A percentile compares a stretch with the other conserved stretches of the same genome.
Evolutionary conservation across 2,797 vertebrate genomes (phyloP).

Genomic region (Enteromius radiatus): DNA sequence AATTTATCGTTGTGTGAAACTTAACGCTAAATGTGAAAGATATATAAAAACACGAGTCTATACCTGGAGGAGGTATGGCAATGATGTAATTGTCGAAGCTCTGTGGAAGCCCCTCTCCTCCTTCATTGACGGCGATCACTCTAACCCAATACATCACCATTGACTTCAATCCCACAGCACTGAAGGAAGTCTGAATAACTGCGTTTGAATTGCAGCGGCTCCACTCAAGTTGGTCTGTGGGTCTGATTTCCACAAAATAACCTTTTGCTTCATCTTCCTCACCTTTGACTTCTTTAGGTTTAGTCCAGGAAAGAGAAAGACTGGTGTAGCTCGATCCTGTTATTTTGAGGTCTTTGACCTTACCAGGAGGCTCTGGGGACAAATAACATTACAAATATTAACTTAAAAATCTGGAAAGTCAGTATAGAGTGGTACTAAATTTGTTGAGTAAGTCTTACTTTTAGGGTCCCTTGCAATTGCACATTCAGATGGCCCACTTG

Average conservation of each 20-base stretch:
- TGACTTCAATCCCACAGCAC: constrained; percentile 80
- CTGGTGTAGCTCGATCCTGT: constrained; percentile 79
- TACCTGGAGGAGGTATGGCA: constrained; percentile 79
- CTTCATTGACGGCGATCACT: constrained; percentile 83
- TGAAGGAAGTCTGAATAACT: constrained; percentile 77
- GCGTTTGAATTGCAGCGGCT: constrained; percentile 78
- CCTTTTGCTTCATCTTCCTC: constrained; percentile 79
- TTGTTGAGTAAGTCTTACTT: constrained; percentile 74
- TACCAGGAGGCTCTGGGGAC: constrained; percentile 83
- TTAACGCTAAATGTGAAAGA: neutral
- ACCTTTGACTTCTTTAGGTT: constrained; percentile 76
- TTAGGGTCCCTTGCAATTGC: constrained; percentile 81
- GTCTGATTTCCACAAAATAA: constrained; percentile 86
- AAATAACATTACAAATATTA: neutral
- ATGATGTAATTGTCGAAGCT: constrained; percentile 76
- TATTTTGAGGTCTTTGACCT: constrained; percentile 83
- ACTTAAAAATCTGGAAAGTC: neutral
- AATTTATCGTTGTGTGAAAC: neutral
- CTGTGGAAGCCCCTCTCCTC: constrained; percentile 80
- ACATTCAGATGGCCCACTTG: constrained; percentile 81
- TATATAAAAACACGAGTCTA: constrained; percentile 39
- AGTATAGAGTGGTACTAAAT: neutral
- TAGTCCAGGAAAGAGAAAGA: constrained; percentile 85
- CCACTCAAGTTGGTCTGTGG: constrained; percentile 79
- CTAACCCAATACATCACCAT: constrained; percentile 81